Evolutionary conservation across 2,888 invertebrate species (phyloP), one percentile per base, ranked within the genome.

Genomic region (Dendrolimus houi): DNA sequence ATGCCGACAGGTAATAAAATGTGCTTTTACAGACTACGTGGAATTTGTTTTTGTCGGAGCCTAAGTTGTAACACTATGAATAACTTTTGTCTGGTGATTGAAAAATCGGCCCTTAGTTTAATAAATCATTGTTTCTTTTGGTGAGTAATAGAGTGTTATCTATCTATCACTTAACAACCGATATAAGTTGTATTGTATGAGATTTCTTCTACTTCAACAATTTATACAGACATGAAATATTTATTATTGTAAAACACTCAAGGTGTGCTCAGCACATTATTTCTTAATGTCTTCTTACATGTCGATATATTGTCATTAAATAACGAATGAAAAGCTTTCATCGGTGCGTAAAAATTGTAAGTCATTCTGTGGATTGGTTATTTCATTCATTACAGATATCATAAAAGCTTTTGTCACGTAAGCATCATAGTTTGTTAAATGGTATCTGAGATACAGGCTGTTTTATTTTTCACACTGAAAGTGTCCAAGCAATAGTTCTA

Each of bases 361-460:
- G 72, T 74, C 66, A 70, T 74, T 77, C 73, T 74, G 70, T 63
- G 72, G 72, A 64, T 47, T 47, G 47, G 47, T 8, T 47, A 47
- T 29, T 29, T 69, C 68, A 59, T 57, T 63, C 66, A 70, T 76
- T 80, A 78, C 79, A 74, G 75, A 79, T 79, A 74, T 74, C 82
- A 83, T 83, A 82, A 79, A 71, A 62, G 65, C 72, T 67, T 75
- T 85, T 87, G 81, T 85, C 71, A 65, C 69, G 68, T 74, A 72
- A 66, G 76, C 69, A 75, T 72, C 70, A 74, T 72, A 73, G 76
- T 77, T 71, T 68, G 72, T 71, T 78, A 77, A 82, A 81, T 70
- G 75, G 68, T 76, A 69, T 67, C 61, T n/a, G 10, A 64, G 64
- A 61, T 79, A 87, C 73, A 82, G 79, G 67, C 0, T 78, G 85